Conservation (phyloP, 2,888 invertebrate species). For the Philaethria dido region DNA sequence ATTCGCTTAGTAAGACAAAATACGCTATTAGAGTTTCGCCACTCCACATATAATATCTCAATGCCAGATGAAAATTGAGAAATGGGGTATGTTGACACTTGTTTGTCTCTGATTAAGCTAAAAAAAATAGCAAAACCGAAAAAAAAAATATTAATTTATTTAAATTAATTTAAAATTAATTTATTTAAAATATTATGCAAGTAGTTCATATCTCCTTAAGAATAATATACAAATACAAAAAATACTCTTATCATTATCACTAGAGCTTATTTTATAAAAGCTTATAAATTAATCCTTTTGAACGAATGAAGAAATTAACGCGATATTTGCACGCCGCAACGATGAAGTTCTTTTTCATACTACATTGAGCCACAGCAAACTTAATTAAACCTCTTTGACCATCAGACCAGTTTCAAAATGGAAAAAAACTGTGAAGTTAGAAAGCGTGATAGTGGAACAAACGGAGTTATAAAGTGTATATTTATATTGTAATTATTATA, state of each 20-base stretch:
- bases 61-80: too few relatives aligned
- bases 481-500: background rate
- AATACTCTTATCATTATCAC: background rate
- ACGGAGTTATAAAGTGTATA: background rate
- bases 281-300: conserved; percentile 4
- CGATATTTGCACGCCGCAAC: too few relatives aligned
- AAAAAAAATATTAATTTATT: too few relatives aligned
- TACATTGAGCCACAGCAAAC: conserved; percentile 17
- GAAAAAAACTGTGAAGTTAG: background rate
- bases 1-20: too few relatives aligned
- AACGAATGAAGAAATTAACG: background rate
- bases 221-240: background rate
- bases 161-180: too few relatives aligned
- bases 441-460: conserved; percentile 13
- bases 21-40: too few relatives aligned
- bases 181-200: too few relatives aligned
- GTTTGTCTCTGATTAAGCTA: too few relatives aligned
- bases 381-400: conserved; percentile 14
- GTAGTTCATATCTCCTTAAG: too few relatives aligned
- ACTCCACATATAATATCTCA: too few relatives aligned
- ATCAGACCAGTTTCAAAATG: background rate
- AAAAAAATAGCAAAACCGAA: too few relatives aligned
- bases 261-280: background rate
- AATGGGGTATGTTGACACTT: too few relatives aligned
- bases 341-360: background rate